Evolutionary conservation across 2,888 invertebrate genomes (phyloP), one percentile per base, ranked within the genome.

Genomic region (Zygogramma bicolorata): DNA sequence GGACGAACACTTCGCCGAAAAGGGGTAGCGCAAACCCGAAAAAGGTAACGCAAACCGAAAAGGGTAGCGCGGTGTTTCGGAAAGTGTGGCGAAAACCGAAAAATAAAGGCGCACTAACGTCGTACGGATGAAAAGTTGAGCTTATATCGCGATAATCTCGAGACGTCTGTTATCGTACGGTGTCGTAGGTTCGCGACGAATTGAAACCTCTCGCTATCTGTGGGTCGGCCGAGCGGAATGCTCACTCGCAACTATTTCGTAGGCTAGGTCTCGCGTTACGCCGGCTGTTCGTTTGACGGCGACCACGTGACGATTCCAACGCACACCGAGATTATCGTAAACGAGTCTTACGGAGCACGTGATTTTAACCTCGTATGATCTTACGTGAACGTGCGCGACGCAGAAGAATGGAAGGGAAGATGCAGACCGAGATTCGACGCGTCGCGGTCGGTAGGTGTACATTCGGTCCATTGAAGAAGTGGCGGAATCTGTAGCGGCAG

Each of bases 251-350:
- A 53, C 53, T 53, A 53, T 53, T 53, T 53, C 27, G 53, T 25
- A 53, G 27, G 53, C 22, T 53, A 27, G 53, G 53, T 53, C 53
- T 53, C 53, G 53, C 25, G 13, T 22, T n/a, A 25, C 25, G 53
- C 53, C 53, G 13, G 15, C 60, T 53, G 27, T 18, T 42, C 34
- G 34, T 49, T 40, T 71, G 72, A 70, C 73, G 62, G 59, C 42
- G 31, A 67, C 73, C 77, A 73, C 76, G 76, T 75, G 76, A 76
- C 65, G 57, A 46, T 61, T 67, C 57, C 67, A 75, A 75, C 73
- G 75, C 75, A 77, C 73, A 74, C 74, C 46, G 49, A 67, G 57
- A 71, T 68, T 62, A 68, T 71, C 53, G 27, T 68, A 73, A 71
- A 53, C 59, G 62, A 68, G 65, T 70, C 68, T 75, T 38, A 69